A percentile compares a stretch with the other conserved stretches of the same genome.
These are phyloP conservation scores for Gymnoscopelus microlampas DNA, from an alignment of 2,797 vertebrate species.

Conservation along the genomic window DNA sequence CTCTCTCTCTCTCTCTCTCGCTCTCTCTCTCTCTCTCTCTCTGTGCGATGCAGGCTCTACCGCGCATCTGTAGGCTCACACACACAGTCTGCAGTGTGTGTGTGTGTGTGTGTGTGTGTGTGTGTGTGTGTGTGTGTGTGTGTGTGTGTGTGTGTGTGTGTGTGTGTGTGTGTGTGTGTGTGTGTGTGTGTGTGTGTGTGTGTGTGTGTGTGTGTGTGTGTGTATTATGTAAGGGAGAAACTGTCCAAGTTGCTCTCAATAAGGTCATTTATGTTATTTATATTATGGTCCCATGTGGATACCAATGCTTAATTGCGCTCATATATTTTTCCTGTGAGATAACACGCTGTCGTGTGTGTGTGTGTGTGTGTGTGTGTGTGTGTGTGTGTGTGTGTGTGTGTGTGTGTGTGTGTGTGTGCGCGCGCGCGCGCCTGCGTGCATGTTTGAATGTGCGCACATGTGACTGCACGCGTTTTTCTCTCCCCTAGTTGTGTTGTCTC, in stretches of 20 bases:
- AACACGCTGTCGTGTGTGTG: constrained; percentile 49
- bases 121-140: neutral
- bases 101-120: neutral
- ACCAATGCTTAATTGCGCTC: constrained; percentile 39
- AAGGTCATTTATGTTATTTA: neutral
- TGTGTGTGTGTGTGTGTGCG: neutral
- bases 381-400: constrained; percentile 52
- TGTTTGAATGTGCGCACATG: no score
- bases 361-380: constrained; percentile 51
- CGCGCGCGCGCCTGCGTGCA: no score
- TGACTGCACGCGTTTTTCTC: no score
- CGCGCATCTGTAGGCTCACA: no score
- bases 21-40: no score
- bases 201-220: neutral
- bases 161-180: neutral
- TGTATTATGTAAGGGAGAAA: no score
- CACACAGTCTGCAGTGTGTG: no score
- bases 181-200: neutral
- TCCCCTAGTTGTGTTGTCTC: no score
- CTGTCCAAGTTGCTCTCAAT: no score
- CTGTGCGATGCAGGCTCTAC: no score
- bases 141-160: no score
- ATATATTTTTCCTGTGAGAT: neutral
- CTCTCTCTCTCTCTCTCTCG: no score
- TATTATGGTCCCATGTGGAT: neutral